phyloP scores from a whole-genome alignment of 2,888 invertebrate species.

The Parascotia fuliginaria region DNA sequence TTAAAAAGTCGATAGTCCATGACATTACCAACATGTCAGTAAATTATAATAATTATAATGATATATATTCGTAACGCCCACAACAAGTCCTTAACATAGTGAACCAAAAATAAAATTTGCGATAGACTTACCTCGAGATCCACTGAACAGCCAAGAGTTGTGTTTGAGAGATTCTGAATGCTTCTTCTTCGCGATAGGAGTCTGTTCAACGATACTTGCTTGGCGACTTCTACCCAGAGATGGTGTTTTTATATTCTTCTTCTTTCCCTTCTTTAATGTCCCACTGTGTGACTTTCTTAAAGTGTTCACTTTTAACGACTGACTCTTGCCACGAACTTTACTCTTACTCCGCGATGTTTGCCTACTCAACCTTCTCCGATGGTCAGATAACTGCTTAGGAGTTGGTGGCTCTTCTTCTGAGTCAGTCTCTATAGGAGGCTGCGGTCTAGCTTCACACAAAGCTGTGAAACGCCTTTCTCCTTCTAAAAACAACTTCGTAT shows the following conservation, averaged over 20 bases:
- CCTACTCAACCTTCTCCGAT: conserved; percentile 74
- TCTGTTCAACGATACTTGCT: conserved; percentile 74
- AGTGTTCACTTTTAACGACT: conserved; percentile 76
- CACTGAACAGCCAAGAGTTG: conserved; percentile 78
- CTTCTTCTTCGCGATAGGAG: conserved; percentile 72
- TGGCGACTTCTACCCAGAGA: conserved; percentile 69
- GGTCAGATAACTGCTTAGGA: conserved; percentile 68
- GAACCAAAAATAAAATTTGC: background rate
- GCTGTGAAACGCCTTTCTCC: conserved; percentile 71
- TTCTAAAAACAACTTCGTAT: conserved; percentile 73
- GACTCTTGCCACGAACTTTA: conserved; percentile 78
- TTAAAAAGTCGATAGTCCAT: background rate
- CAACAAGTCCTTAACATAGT: background rate
- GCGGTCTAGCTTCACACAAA: conserved; percentile 54
- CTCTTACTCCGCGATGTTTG: conserved; percentile 81
- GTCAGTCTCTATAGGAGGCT: conserved; percentile 64
- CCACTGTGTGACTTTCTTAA: conserved; percentile 79
- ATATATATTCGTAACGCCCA: background rate
- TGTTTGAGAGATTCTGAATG: conserved; percentile 65
- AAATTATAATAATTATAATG: background rate
- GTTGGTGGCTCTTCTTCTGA: conserved; percentile 72
- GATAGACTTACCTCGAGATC: conserved; percentile 66
- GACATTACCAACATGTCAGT: background rate
- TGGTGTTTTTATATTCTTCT: conserved; percentile 71
- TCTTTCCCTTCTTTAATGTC: conserved; percentile 76